Evolutionary conservation across 1,140 invertebrate species (phyloP).

Genomic region (Goniozus legneri): DNA sequence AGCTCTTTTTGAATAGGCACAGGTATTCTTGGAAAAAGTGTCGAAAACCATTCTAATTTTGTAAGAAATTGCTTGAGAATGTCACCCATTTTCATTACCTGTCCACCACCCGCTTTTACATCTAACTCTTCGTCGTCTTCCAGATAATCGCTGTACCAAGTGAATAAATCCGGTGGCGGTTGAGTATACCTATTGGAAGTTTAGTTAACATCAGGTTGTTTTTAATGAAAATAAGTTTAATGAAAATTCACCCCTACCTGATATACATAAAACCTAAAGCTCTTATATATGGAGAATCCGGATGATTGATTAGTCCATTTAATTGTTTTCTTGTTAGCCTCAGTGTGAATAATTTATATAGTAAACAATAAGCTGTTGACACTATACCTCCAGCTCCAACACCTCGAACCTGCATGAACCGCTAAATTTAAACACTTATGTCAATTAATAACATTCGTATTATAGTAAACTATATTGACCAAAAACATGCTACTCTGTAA

Average conservation of each 20-base stretch:
- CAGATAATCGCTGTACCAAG: conserved; percentile 96
- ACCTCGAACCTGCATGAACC: conserved; percentile 78
- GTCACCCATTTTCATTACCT: conserved; percentile 90
- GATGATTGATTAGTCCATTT: conserved; percentile 90
- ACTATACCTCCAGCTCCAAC: conserved; percentile 99
- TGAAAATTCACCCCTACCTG: conserved; percentile 57
- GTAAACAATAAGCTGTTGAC: conserved; percentile 95
- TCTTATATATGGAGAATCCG: conserved; percentile 96
- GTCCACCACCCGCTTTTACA: conserved; percentile 94
- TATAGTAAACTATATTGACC: conserved; percentile 30
- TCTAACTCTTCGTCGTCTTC: conserved; percentile 96
- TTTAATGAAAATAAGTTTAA: not conserved
- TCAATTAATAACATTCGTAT: conserved; percentile 34
- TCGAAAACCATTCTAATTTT: conserved; percentile 97
- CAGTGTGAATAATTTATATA: conserved; percentile 97
- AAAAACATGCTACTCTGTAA: conserved; percentile 37
- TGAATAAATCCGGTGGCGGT: conserved; percentile 90
- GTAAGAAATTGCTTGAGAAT: conserved; percentile 91
- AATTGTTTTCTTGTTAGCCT: conserved; percentile 96
- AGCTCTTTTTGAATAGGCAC: conserved; percentile 95
- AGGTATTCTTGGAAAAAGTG: conserved; percentile 97
- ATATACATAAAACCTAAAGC: conserved; percentile 96
- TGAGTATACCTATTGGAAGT: conserved; percentile 87
- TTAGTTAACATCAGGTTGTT: no score
- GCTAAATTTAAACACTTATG: conserved; percentile 41